Percentiles rank a stretch among this genome's conserved stretches.
These are phyloP conservation scores for Grallaria varia DNA, from an alignment of 2,113 vertebrate species.

Conservation along the genomic window DNA sequence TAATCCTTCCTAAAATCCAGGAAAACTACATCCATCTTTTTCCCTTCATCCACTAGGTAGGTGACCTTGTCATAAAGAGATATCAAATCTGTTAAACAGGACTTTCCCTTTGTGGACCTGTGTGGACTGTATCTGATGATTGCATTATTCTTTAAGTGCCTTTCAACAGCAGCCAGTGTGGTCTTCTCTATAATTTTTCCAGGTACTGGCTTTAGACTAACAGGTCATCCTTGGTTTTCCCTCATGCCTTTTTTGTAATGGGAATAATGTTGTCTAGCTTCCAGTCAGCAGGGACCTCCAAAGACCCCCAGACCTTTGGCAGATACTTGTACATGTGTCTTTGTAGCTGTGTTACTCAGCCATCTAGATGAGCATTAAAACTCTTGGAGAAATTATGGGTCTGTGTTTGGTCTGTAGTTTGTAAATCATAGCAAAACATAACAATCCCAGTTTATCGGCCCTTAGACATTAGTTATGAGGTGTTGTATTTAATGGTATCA, in stretches of 20 bases:
- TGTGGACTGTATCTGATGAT: not conserved
- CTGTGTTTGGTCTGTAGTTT: not conserved
- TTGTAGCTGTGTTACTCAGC: not conserved
- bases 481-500: not conserved
- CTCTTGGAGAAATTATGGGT: not conserved
- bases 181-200: not conserved
- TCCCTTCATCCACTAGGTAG: not conserved
- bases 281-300: fast-evolving
- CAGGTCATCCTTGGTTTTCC: not conserved
- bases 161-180: not conserved
- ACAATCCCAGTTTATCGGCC: no score
- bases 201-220: not conserved
- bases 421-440: not conserved
- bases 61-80: not conserved
- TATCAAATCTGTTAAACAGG: not conserved
- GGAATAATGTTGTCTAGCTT: not conserved
- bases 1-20: not conserved
- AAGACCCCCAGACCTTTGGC: not conserved
- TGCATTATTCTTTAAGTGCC: not conserved
- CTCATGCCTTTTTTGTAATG: not conserved
- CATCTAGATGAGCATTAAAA: not conserved
- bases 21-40: not conserved
- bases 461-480: not conserved
- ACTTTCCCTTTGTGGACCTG: not conserved
- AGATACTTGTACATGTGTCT: not conserved